phyloP scores from a whole-genome alignment of 2,797 vertebrate genomes.

The Phalloptychus januarius region DNA sequence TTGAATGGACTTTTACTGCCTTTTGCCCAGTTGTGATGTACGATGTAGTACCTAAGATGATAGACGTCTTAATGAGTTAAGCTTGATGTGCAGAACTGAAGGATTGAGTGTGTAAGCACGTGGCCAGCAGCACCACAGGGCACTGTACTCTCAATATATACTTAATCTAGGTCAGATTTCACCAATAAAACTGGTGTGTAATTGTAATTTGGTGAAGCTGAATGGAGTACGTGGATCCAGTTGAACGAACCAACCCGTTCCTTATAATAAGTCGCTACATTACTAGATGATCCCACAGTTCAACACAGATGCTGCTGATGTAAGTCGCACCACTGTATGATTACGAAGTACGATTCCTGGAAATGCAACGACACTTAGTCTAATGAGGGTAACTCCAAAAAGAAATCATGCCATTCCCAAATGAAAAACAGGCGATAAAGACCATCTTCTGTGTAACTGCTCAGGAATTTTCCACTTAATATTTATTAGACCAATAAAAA shows the following conservation, averaged over 20 bases:
- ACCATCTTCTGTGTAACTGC: background rate
- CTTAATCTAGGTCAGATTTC: background rate
- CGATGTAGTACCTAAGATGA: no score
- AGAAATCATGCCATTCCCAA: background rate
- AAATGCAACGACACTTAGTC: background rate
- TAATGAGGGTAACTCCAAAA: background rate
- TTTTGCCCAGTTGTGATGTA: background rate
- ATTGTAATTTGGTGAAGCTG: background rate
- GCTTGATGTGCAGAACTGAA: background rate
- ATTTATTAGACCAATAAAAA: background rate
- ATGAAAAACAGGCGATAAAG: background rate
- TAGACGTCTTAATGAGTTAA: background rate
- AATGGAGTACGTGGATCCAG: background rate
- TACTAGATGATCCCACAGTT: background rate
- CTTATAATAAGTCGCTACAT: background rate
- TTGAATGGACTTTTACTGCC: background rate
- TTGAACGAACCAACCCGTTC: background rate
- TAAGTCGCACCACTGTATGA: background rate
- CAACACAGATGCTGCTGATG: background rate
- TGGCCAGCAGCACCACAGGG: background rate
- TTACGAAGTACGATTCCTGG: background rate
- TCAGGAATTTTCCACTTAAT: background rate
- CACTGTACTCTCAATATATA: background rate
- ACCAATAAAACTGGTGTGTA: background rate
- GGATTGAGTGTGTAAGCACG: background rate